phyloP scores from a whole-genome alignment of 2,113 vertebrate species.

The Oreochromis niloticus region DNA sequence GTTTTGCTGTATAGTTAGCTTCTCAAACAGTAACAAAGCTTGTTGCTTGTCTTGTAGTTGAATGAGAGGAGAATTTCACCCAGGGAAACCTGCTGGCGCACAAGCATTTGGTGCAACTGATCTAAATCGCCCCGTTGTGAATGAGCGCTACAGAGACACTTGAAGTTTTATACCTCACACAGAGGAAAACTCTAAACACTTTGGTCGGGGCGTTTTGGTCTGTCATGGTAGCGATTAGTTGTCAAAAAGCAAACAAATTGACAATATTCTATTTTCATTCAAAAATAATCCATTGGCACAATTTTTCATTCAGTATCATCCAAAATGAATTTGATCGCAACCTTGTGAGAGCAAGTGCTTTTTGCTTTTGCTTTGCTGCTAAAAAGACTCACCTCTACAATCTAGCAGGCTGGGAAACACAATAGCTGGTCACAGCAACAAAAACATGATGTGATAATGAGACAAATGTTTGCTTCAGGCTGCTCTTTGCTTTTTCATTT shows the following conservation, averaged over 20 bases:
- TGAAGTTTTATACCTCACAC: constrained; percentile 30
- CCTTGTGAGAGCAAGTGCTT: background rate
- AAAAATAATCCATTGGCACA: background rate
- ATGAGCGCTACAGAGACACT: constrained; percentile 15
- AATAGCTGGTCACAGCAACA: background rate
- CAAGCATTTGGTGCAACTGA: constrained; percentile 28
- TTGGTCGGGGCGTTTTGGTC: background rate
- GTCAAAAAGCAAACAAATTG: background rate
- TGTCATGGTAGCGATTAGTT: background rate
- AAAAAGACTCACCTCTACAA: background rate
- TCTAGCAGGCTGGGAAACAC: background rate
- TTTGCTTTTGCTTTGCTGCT: background rate
- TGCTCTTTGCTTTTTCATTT: background rate
- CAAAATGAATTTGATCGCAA: background rate
- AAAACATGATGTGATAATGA: background rate
- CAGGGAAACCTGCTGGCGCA: constrained; percentile 44
- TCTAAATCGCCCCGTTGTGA: constrained; percentile 41
- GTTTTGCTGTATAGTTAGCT: constrained; percentile 50
- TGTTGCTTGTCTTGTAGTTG: constrained; percentile 36
- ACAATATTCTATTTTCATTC: background rate
- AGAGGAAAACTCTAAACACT: constrained; percentile 17
- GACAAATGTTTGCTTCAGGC: background rate
- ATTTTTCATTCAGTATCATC: background rate
- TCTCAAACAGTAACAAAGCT: constrained; percentile 55
- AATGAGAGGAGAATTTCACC: constrained; percentile 37